Evolutionary conservation across 1,140 invertebrate genomes (phyloP).

Genomic region (Daktulosphaira vitifoliae): DNA sequence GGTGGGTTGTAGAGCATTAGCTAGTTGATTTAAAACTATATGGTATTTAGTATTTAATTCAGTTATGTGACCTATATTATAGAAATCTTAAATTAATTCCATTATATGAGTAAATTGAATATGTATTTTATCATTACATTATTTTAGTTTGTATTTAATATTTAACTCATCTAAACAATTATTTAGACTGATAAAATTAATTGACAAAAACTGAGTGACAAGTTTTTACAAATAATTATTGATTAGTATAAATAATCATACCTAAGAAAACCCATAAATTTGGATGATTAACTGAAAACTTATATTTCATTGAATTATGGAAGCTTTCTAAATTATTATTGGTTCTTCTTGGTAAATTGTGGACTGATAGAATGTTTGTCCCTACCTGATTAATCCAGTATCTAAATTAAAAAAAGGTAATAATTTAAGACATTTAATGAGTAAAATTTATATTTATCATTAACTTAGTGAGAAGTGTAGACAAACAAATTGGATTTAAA

Average conservation of each 20-base stretch:
- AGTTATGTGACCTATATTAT: neutral
- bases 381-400: neutral
- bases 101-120: neutral
- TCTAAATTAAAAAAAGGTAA: neutral
- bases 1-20: neutral
- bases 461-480: no score
- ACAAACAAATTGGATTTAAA: no score
- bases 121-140: neutral
- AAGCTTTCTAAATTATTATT: neutral
- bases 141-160: neutral
- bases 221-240: neutral
- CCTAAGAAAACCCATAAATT: constrained; percentile 1
- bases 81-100: no score
- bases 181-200: neutral
- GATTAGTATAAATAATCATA: neutral
- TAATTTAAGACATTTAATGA: no score
- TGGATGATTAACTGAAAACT: neutral
- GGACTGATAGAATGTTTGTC: neutral
- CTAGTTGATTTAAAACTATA: neutral
- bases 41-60: neutral
- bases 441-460: no score
- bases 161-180: neutral
- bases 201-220: neutral
- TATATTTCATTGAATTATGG: neutral
- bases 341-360: neutral